Base-by-base conservation (phyloP, 2,797 vertebrate species). In the Tokudaia tokunoshimensis region DNA sequence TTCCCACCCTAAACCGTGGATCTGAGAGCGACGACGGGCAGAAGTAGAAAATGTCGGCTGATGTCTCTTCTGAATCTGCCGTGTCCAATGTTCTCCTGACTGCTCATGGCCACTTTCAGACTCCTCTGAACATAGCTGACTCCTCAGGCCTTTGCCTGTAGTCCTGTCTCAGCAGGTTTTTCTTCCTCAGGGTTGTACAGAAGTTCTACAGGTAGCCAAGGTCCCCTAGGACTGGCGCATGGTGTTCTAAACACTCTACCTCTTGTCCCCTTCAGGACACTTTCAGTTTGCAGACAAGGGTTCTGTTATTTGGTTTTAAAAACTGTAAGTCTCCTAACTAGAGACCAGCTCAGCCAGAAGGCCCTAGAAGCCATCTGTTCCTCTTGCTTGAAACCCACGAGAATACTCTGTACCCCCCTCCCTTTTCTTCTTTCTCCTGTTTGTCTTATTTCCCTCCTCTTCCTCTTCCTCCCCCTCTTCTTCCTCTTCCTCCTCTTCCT, bases 231-330 rank as follows among this genome's bases (percentile, higher is more conserved):
- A 76, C 65, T 55, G 94, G 34, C 50, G 47, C 22, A 44, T 20
- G 9, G 11, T 31, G 12, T 80, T 76, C 22, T 93, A 78, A 41
- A 44, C 12, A 55, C 11, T 20, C 9, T 2, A 44, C 47, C 44
- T 50, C 52, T 72, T 52, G 13, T 52, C 8, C 7, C 63, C 41
- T 91, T 65, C 0, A 2, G 44, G 85, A 87, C 10, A 34, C 20
- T 75, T 70, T 22, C 0, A 55, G 15, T 84, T 90, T 8, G 11
- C 83, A 92, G 31, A 72, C 31, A 92, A 81, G 9, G 5, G 13
- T 91, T 78, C n/a, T 76, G 24, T n/a, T 50, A 44, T 76, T 94
- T 84, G 37, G 7, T 85, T 92, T 92, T 31, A 55, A 59, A 95
- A 80, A 92, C 63, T 61, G 1, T 55, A 80, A 72, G 82, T 86